Evolutionary conservation across 2,113 vertebrate species (phyloP).

Genomic region (Nibea albiflora): DNA sequence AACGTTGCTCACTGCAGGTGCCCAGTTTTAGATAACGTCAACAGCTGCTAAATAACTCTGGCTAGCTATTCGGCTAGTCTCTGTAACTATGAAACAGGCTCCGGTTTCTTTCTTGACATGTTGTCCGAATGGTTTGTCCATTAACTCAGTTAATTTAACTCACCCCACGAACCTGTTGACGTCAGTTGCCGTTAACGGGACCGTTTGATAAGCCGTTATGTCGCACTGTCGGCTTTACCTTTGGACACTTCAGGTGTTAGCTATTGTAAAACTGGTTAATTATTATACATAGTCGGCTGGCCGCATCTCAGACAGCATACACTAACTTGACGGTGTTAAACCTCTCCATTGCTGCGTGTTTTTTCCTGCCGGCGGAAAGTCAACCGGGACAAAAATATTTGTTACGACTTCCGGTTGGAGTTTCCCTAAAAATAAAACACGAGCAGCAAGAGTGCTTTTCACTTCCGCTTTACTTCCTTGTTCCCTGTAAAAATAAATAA

Average conservation of each 20-base stretch:
- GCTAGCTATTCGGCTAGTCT: background rate
- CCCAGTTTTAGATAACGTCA: background rate
- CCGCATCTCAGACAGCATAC: background rate
- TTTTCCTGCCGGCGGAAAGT: background rate
- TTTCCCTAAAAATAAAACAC: conserved; percentile 19
- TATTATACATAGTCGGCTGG: background rate
- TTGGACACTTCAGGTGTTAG: conserved; percentile 2
- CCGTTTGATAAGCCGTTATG: background rate
- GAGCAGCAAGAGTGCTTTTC: no score
- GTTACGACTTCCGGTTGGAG: conserved; percentile 27
- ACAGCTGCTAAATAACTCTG: background rate
- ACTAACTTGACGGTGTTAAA: background rate
- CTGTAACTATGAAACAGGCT: background rate
- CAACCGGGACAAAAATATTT: conserved; percentile 4
- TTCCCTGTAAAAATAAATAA: no score
- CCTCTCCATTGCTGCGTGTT: background rate
- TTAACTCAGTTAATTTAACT: conserved; percentile 25
- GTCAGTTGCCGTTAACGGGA: conserved; percentile 25
- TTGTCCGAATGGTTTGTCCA: background rate
- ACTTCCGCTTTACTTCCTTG: no score
- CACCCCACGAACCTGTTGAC: conserved; percentile 44
- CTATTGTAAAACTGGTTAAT: background rate
- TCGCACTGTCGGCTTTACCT: background rate
- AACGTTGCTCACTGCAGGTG: background rate
- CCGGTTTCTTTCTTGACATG: background rate